These are phyloP conservation scores for Meloidogyne chitwoodi DNA, from an alignment of 1,140 invertebrate genomes.

Conservation along the genomic window DNA sequence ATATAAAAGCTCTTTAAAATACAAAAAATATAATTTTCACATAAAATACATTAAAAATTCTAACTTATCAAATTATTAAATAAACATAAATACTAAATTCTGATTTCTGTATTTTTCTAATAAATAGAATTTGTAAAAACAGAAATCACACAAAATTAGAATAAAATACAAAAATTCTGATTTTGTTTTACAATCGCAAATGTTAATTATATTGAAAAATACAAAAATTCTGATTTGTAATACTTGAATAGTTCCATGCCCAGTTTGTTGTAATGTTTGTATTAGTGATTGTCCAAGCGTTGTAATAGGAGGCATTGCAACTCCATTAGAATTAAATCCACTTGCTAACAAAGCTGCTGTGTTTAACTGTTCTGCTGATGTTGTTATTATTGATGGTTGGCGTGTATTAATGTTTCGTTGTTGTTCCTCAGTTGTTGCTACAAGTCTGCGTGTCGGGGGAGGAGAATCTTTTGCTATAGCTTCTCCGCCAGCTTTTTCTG, in stretches of 20 bases:
- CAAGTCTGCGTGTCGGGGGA: background rate
- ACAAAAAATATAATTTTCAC: no score
- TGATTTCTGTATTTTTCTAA: no score
- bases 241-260: constrained; percentile 1
- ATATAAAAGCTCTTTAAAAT: background rate
- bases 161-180: background rate
- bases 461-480: background rate
- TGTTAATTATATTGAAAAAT: background rate
- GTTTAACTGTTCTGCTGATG: constrained; percentile 7
- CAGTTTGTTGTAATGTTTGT: background rate
- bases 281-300: background rate
- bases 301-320: background rate
- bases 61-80: no score
- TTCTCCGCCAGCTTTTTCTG: constrained; percentile 40
- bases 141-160: no score
- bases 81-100: no score
- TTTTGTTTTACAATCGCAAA: background rate
- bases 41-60: no score
- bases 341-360: background rate
- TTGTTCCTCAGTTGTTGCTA: background rate
- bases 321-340: background rate
- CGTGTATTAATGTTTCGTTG: background rate
- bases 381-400: background rate
- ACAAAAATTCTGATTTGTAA: background rate
- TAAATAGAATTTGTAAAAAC: no score